Evolutionary conservation across 1,140 invertebrate species (phyloP).

Genomic region (Rhopalosiphum maidis): DNA sequence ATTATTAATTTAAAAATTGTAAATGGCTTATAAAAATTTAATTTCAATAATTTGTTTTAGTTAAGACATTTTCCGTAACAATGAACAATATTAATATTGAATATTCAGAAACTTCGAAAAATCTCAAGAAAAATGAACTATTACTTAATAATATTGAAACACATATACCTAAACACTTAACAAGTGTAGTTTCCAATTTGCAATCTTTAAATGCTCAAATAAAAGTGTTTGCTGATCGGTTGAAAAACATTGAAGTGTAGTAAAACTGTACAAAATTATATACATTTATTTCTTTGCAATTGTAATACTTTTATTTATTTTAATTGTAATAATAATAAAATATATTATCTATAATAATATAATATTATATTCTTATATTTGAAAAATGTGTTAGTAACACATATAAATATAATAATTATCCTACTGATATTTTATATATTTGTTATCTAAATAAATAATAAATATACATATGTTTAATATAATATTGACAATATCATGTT

Average conservation of each 20-base stretch:
- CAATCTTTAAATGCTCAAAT: background rate
- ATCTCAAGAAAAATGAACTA: background rate
- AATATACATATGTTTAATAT: background rate
- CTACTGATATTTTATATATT: too few relatives aligned
- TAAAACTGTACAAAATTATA: background rate
- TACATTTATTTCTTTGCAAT: background rate
- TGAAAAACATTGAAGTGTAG: background rate
- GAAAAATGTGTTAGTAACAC: too few relatives aligned
- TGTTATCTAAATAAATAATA: background rate
- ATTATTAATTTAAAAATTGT: background rate
- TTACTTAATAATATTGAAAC: conserved; percentile 13
- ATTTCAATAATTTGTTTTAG: background rate
- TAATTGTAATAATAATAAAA: background rate
- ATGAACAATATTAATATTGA: background rate
- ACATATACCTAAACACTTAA: background rate
- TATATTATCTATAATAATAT: background rate
- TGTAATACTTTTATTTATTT: background rate
- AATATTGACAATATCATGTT: too few relatives aligned
- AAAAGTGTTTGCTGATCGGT: background rate
- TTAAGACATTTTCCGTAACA: background rate
- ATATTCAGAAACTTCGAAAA: background rate
- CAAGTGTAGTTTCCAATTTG: background rate
- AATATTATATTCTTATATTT: background rate
- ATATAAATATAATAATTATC: too few relatives aligned
- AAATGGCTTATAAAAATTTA: background rate